Conservation (phyloP, 2,888 invertebrate species). For the Notocelia uddmanniana region DNA sequence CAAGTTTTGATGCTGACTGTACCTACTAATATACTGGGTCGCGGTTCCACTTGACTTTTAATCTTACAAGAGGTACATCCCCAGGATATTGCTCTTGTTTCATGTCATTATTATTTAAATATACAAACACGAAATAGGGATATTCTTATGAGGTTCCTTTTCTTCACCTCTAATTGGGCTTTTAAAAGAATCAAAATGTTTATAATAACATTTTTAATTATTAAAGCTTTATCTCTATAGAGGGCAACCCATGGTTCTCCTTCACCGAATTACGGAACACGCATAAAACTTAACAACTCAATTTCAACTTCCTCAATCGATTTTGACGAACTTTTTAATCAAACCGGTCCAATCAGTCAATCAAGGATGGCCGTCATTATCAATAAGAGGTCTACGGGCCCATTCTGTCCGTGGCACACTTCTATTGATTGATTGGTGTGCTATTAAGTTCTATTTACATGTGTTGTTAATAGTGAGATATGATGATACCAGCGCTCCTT, state of each 20-base stretch:
- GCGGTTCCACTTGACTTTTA: no score
- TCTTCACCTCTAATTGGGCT: no score
- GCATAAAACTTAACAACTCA: constrained; percentile 21
- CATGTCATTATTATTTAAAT: no score
- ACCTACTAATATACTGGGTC: no score
- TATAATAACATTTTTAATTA: no score
- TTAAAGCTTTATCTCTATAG: no score
- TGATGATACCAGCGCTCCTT: not conserved
- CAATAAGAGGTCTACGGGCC: constrained; percentile 63
- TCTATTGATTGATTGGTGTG: constrained; percentile 56
- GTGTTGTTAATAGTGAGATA: constrained; percentile 1
- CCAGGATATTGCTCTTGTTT: no score
- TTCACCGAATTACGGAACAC: not conserved
- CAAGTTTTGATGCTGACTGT: no score
- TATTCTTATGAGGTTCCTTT: no score
- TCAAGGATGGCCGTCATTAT: constrained; percentile 61
- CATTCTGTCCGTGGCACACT: constrained; percentile 57
- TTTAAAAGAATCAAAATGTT: no score
- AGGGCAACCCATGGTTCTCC: not conserved
- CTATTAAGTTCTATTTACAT: constrained; percentile 18
- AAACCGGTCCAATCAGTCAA: constrained; percentile 60
- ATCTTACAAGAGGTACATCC: no score
- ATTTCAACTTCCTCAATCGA: constrained; percentile 13
- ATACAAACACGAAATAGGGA: no score
- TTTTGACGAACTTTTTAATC: constrained; percentile 37